Evolutionary conservation across 2,113 vertebrate species (phyloP).

Genomic region (Entosphenus tridentatus): DNA sequence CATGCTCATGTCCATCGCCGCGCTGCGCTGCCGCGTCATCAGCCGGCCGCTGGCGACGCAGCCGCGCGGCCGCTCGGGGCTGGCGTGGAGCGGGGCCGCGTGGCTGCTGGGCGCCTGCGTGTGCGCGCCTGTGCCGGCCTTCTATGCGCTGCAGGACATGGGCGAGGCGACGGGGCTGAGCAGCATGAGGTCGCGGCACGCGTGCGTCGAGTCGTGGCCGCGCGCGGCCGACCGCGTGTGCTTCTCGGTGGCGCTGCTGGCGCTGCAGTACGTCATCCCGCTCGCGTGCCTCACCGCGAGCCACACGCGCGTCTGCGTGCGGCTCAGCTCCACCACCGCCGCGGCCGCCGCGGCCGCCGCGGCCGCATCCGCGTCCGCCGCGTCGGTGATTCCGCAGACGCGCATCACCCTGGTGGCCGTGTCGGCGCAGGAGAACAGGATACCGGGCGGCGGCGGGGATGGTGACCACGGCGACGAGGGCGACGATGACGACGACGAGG

Average conservation of each 20-base stretch:
- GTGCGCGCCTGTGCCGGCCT: constrained; percentile 40
- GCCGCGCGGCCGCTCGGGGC: constrained; percentile 33
- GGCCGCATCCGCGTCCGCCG: constrained; percentile 13
- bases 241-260: constrained; percentile 31
- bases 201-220: constrained; percentile 41
- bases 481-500: constrained; percentile 14
- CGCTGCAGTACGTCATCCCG: constrained; percentile 40
- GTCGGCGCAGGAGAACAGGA: constrained; percentile 16
- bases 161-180: constrained; percentile 25
- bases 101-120: constrained; percentile 33
- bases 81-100: constrained; percentile 23
- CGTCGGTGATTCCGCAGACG: constrained; percentile 23
- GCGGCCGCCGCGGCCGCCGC: constrained; percentile 17
- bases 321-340: constrained; percentile 30
- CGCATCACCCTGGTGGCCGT: constrained; percentile 16
- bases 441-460: constrained; percentile 34
- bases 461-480: constrained; percentile 23
- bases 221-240: constrained; percentile 34
- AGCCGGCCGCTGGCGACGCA: constrained; percentile 35
- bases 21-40: constrained; percentile 42
- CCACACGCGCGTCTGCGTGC: constrained; percentile 41
- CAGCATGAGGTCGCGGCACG: constrained; percentile 24
- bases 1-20: constrained; percentile 41
- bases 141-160: constrained; percentile 34
- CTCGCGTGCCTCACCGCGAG: constrained; percentile 31